phyloP scores from a whole-genome alignment of 2,113 vertebrate genomes.

The Engraulis encrasicolus region DNA sequence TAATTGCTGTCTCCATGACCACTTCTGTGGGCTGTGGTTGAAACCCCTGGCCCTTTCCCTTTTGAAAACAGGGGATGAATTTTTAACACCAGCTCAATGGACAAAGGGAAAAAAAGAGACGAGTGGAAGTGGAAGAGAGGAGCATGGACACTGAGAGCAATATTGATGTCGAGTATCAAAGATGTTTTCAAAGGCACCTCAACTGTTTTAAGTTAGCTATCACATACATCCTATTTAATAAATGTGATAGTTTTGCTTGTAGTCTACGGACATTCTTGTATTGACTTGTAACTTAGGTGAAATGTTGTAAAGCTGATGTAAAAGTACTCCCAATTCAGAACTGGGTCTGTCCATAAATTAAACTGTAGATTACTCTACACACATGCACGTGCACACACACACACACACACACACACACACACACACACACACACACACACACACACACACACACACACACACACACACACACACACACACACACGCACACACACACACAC shows the following conservation, averaged over 20 bases:
- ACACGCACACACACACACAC: no score
- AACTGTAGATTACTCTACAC: background rate
- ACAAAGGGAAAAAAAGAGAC: background rate
- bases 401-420: conserved; percentile 46
- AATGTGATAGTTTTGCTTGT: background rate
- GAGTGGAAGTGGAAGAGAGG: background rate
- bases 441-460: no score
- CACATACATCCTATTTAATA: background rate
- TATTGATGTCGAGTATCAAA: background rate
- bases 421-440: conserved; percentile 1
- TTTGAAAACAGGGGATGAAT: conserved; percentile 13
- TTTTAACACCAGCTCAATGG: conserved; percentile 16
- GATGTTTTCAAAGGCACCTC: background rate
- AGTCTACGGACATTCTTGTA: background rate
- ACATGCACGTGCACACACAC: conserved; percentile 55
- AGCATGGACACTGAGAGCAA: background rate
- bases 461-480: background rate
- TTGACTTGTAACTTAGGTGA: background rate
- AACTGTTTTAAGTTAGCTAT: background rate
- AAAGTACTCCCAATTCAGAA: background rate
- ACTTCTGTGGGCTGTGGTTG: conserved; percentile 26
- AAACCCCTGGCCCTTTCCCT: background rate
- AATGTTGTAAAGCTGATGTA: background rate
- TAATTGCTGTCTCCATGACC: conserved; percentile 62
- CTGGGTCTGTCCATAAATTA: no score